Evolutionary conservation across 2,888 invertebrate species (phyloP).

Genomic region (Hirtodrosophila histrioides): DNA sequence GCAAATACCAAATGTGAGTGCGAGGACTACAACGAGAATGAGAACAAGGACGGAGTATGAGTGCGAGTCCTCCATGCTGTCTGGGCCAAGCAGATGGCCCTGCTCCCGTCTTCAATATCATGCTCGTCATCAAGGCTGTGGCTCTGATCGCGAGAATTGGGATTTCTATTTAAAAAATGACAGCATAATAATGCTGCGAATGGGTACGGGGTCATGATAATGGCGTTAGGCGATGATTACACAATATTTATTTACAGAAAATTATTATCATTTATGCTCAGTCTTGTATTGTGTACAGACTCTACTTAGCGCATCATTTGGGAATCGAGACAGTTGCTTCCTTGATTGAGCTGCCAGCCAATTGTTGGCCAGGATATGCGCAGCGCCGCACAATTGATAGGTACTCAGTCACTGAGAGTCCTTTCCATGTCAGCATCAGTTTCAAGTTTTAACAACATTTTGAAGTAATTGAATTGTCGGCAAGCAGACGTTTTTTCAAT

Average conservation of each 20-base stretch:
- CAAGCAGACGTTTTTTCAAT: too few relatives aligned
- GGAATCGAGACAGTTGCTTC: slow-evolving; percentile 70
- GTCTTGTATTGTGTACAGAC: slow-evolving; percentile 20
- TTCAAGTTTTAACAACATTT: neutral
- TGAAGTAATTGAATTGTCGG: too few relatives aligned
- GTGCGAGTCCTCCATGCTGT: slow-evolving; percentile 29
- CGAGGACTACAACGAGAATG: slow-evolving; percentile 5
- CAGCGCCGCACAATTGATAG: slow-evolving; percentile 14
- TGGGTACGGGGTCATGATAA: slow-evolving; percentile 27
- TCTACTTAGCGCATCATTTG: slow-evolving; percentile 50
- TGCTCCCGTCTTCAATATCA: slow-evolving; percentile 59
- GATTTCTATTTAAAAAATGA: slow-evolving; percentile 68
- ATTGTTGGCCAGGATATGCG: slow-evolving; percentile 41
- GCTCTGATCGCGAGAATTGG: slow-evolving; percentile 54
- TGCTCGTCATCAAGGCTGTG: slow-evolving; percentile 63
- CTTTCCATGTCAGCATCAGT: neutral
- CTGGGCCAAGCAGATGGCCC: slow-evolving; percentile 59
- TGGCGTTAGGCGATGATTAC: slow-evolving; percentile 64
- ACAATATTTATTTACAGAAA: slow-evolving; percentile 73
- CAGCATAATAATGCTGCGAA: slow-evolving; percentile 67
- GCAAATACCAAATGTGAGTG: slow-evolving; percentile 39
- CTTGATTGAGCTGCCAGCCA: slow-evolving; percentile 40
- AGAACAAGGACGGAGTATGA: too few relatives aligned
- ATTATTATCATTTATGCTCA: slow-evolving; percentile 71
- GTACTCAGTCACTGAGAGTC: slow-evolving; percentile 21